A percentile compares a stretch with the other conserved stretches of the same genome.
phyloP scores from a whole-genome alignment of 1,140 invertebrate species.

The Pseudomyrmex sp. region DNA sequence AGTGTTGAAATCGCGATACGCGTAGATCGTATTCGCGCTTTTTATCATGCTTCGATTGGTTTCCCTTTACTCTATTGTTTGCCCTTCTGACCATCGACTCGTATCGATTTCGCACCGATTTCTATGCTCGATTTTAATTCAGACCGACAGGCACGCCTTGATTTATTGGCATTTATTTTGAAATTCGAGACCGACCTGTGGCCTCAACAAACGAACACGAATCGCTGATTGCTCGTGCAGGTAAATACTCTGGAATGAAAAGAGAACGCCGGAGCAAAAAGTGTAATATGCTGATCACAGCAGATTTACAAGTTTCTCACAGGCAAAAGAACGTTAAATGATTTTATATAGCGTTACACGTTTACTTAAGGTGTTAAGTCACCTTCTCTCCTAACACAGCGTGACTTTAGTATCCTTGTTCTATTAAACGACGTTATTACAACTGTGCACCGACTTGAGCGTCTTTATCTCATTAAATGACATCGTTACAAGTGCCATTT shows the following conservation, averaged over 20 bases:
- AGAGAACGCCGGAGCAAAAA: not conserved
- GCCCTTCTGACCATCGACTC: conserved; percentile 51
- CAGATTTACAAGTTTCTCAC: not conserved
- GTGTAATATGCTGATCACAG: not conserved
- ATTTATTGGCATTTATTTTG: conserved; percentile 80
- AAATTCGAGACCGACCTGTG: conserved; percentile 75
- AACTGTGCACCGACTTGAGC: conserved; percentile 28
- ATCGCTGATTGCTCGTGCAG: conserved; percentile 59
- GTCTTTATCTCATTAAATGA: conserved; percentile 53
- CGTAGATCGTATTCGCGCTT: conserved; percentile 24
- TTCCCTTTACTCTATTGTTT: conserved; percentile 54
- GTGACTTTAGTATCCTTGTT: conserved; percentile 44
- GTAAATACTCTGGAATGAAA: conserved; percentile 51
- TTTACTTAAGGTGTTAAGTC: conserved; percentile 1
- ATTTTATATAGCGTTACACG: conserved; percentile 15
- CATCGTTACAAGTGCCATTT: conserved; percentile 27
- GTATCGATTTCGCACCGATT: conserved; percentile 75
- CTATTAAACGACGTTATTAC: conserved; percentile 51
- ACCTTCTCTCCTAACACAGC: conserved; percentile 24
- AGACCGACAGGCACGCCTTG: conserved; percentile 70
- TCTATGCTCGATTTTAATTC: conserved; percentile 73
- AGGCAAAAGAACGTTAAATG: not conserved
- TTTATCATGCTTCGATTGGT: not conserved
- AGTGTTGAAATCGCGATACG: conserved; percentile 42
- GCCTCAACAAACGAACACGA: conserved; percentile 50